Percentiles rank a stretch among this genome's conserved stretches.
Conservation (phyloP, 2,113 vertebrate genomes). For the Phodopus roborovskii region DNA sequence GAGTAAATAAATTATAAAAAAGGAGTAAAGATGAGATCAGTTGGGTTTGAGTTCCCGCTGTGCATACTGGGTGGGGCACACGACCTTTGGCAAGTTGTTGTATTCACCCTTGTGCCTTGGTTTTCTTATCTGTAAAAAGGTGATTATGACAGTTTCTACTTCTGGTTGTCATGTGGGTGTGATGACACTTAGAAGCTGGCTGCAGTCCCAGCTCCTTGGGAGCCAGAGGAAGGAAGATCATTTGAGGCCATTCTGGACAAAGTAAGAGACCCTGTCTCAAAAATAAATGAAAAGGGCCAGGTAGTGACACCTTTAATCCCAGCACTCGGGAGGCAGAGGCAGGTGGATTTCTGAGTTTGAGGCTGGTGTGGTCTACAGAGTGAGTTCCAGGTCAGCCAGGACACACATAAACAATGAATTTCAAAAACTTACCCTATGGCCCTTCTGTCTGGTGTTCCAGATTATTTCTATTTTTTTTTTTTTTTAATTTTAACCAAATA, state of each 20-base stretch:
- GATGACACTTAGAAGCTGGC: neutral
- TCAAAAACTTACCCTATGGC: neutral
- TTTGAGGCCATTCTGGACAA: neutral
- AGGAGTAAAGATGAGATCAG: neutral
- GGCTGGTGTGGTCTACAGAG: no score
- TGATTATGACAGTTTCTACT: neutral
- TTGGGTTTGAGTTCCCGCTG: neutral
- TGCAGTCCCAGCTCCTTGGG: neutral
- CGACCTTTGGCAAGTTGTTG: conserved; percentile 21
- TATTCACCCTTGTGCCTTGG: conserved; percentile 5
- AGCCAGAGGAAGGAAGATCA: neutral
- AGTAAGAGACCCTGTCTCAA: neutral
- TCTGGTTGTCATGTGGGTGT: neutral
- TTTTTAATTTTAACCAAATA: no score
- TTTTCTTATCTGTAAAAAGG: conserved; percentile 11
- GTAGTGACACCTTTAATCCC: no score
- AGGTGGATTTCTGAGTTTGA: no score
- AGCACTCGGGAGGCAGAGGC: no score
- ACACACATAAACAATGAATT: neutral
- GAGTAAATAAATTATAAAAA: neutral
- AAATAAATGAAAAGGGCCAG: neutral
- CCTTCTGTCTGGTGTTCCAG: neutral
- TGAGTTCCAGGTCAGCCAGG: no score
- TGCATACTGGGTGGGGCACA: neutral
- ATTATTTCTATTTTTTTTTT: neutral